Evolutionary conservation across 2,797 vertebrate species (phyloP).

Genomic region (Acipenser ruthenus): DNA sequence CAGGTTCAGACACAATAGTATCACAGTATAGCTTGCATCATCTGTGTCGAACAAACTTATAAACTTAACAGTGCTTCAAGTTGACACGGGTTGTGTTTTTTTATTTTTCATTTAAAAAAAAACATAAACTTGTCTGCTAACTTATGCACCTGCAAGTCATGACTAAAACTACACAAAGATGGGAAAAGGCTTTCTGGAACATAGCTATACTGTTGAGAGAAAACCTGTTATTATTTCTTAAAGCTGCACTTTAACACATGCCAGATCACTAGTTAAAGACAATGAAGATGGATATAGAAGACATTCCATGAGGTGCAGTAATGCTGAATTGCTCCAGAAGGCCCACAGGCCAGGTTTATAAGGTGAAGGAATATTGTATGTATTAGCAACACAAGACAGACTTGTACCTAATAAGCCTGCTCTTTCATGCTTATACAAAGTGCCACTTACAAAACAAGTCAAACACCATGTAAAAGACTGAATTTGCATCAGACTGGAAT

Average conservation of each 20-base stretch:
- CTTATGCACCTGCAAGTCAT: no score
- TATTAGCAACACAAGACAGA: conserved; percentile 58
- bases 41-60: no score
- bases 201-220: no score
- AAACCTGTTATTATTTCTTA: conserved; percentile 41
- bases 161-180: no score
- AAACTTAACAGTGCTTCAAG: no score
- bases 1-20: no score
- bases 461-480: conserved; percentile 64
- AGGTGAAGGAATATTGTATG: conserved; percentile 55
- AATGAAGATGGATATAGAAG: conserved; percentile 39
- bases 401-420: conserved; percentile 66
- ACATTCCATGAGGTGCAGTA: conserved; percentile 40
- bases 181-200: no score
- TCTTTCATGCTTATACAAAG: conserved; percentile 64
- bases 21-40: no score
- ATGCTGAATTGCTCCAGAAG: conserved; percentile 46
- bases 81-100: no score
- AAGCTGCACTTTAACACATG: conserved; percentile 28
- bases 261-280: conserved; percentile 36
- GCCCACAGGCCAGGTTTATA: conserved; percentile 62
- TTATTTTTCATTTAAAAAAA: no score
- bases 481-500: conserved; percentile 62
- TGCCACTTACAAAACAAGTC: conserved; percentile 55
- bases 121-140: no score